These are phyloP conservation scores for Phenganax stokvisi DNA, from an alignment of 92 coral and sea anemone genomes.

Conservation along the genomic window DNA sequence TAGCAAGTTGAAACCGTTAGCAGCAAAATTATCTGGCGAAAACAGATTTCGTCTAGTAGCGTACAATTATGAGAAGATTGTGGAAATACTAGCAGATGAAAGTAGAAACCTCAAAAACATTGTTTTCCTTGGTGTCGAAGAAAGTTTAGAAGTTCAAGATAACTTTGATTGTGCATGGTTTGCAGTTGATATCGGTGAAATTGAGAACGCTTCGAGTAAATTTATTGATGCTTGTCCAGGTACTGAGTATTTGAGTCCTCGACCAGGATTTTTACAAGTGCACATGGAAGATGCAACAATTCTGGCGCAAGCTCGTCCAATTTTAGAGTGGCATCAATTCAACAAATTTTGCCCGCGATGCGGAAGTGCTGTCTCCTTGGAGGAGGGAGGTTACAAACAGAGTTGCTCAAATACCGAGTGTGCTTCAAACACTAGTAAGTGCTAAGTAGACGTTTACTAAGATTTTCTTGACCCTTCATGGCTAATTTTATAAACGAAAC, in stretches of 20 bases:
- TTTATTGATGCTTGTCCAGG: constrained; percentile 25
- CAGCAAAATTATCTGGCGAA: constrained; percentile 28
- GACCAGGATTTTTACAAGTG: constrained; percentile 39
- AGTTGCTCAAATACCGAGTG: constrained; percentile 28
- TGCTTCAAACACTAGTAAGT: constrained; percentile 30
- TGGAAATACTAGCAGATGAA: constrained; percentile 10
- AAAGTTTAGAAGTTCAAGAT: neutral
- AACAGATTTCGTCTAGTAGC: constrained; percentile 26
- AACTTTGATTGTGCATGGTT: constrained; percentile 23
- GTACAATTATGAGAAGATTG: constrained; percentile 15
- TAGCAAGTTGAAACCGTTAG: constrained; percentile 36
- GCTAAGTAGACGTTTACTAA: neutral
- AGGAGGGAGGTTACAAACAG: constrained; percentile 37
- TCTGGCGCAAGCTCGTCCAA: constrained; percentile 39
- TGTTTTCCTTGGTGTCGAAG: constrained; percentile 33
- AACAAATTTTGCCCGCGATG: constrained; percentile 36
- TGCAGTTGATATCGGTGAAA: constrained; percentile 33
- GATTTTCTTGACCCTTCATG: neutral
- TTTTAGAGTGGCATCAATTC: constrained; percentile 33
- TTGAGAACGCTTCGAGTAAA: constrained; percentile 9
- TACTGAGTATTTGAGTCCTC: constrained; percentile 20
- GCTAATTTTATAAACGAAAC: neutral
- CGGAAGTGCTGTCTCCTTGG: constrained; percentile 18
- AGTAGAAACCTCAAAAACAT: constrained; percentile 6
- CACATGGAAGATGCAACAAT: constrained; percentile 38